Evolutionary conservation across 2,113 vertebrate genomes (phyloP).

Genomic region (Triplophysa siluroides): DNA sequence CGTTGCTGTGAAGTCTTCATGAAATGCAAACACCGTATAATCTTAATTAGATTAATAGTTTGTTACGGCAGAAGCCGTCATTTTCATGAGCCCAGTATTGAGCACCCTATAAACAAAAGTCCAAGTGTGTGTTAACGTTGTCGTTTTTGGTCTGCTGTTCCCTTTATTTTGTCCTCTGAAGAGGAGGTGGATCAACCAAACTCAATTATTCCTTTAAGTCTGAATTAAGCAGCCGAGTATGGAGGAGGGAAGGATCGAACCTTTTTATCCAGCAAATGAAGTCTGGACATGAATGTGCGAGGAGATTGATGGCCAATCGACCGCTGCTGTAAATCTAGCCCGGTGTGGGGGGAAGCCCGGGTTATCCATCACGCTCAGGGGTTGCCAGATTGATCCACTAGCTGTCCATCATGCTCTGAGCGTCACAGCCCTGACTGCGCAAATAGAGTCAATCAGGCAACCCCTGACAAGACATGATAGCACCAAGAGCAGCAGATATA

Average conservation of each 20-base stretch:
- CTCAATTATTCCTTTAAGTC: slow-evolving; percentile 8
- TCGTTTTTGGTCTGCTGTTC: neutral
- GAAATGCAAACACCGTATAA: too few relatives aligned
- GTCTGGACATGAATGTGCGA: slow-evolving; percentile 51
- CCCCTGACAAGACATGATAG: slow-evolving; percentile 5
- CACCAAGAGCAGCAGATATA: neutral
- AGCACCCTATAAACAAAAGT: neutral
- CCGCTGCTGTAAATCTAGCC: slow-evolving; percentile 65
- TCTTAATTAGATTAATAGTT: too few relatives aligned
- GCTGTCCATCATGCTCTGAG: slow-evolving; percentile 30
- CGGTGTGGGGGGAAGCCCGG: slow-evolving; percentile 50
- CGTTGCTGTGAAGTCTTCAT: too few relatives aligned
- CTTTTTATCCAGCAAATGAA: slow-evolving; percentile 41
- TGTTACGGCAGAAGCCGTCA: too few relatives aligned
- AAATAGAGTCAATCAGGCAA: slow-evolving; percentile 39
- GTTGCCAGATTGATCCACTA: slow-evolving; percentile 57
- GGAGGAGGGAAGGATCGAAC: slow-evolving; percentile 30
- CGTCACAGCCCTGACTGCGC: neutral
- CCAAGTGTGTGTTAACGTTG: neutral
- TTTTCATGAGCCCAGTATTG: too few relatives aligned
- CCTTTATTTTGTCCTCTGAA: neutral
- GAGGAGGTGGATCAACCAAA: neutral
- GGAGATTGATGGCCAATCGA: slow-evolving; percentile 69
- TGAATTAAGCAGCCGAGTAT: slow-evolving; percentile 24
- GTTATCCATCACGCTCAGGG: slow-evolving; percentile 62